Evolutionary conservation across 53 echinoderm and acorn worm species (phyloP).

Genomic region (Crossaster papposus): DNA sequence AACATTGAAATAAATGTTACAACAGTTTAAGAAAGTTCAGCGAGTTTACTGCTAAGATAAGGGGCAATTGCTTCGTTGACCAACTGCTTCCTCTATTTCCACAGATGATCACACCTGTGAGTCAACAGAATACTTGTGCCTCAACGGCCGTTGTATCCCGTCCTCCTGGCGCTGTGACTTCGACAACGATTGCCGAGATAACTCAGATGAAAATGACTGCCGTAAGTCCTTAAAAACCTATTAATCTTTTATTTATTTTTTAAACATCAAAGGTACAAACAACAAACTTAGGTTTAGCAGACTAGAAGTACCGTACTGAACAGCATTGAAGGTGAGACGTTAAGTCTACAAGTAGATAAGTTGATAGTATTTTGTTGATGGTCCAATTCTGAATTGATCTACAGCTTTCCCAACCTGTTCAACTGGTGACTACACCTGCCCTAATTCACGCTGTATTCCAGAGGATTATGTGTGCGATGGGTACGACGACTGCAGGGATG

Average conservation of each 20-base stretch:
- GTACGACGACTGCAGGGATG: constrained; percentile 64
- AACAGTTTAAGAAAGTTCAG: no score
- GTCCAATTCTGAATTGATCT: background rate
- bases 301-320: no score
- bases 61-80: no score
- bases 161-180: constrained; percentile 58
- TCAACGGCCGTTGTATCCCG: constrained; percentile 59
- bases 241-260: background rate
- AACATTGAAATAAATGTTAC: no score
- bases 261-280: no score
- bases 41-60: no score
- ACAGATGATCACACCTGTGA: constrained; percentile 62
- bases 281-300: no score
- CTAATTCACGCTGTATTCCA: constrained; percentile 67
- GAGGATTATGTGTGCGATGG: constrained; percentile 67
- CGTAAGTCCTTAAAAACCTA: constrained; percentile 43
- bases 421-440: constrained; percentile 66
- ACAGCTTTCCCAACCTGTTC: constrained; percentile 73
- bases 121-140: constrained; percentile 37
- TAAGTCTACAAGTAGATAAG: no score
- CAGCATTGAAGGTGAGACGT: no score
- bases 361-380: no score
- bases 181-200: constrained; percentile 72
- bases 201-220: constrained; percentile 67
- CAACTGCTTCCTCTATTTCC: background rate